Base-by-base conservation (phyloP, 2,113 vertebrate genomes). In the Lophura nycthemera region DNA sequence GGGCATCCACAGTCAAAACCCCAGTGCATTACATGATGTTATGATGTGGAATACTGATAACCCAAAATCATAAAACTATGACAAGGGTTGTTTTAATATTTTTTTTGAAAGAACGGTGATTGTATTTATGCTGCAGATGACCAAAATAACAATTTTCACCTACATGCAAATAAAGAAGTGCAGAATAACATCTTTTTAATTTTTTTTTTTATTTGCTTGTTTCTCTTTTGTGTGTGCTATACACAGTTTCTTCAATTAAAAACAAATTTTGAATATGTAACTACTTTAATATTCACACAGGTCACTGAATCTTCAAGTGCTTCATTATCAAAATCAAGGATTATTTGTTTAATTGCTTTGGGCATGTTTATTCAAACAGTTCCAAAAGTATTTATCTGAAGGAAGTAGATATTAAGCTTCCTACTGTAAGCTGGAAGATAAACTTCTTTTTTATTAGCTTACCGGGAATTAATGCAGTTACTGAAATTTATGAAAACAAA, bases 391-490 rank as follows among this genome's bases (percentile, higher is more conserved):
- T 75, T 94, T 94, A 82, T 92, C 88, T 93, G 40, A 77, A 91
- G 86, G 74, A 92, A 90, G 30, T 40, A 86, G 27, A 88, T 95
- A 86, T 78, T 86, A 96, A 95, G 80, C 81, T 93, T 29, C 29
- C 30, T 78, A 6, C 59, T 66, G 67, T 71, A 78, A 80, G 65
- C 91, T 94, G 77, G 30, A 84, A 91, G 88, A 95, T 86, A 89
- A 93, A 86, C 81, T 93, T 78, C 73, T 70, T 93, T 89, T 71
- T 48, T 90, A 86, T 96, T 93, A 92, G 57, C 43, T 93, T 91
- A 83, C 0, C 13, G 90, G 64, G 69, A 93, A 93, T 93, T 96
- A 91, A 89, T 77, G 47, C 42, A 88, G 75, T 83, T 83, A 95
- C 69, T 42, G 38, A 86, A 91, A 17, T 93, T 89, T 86, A 92